These are phyloP conservation scores for Euclidia mi DNA, from an alignment of 2,888 invertebrate genomes.

Conservation along the genomic window DNA sequence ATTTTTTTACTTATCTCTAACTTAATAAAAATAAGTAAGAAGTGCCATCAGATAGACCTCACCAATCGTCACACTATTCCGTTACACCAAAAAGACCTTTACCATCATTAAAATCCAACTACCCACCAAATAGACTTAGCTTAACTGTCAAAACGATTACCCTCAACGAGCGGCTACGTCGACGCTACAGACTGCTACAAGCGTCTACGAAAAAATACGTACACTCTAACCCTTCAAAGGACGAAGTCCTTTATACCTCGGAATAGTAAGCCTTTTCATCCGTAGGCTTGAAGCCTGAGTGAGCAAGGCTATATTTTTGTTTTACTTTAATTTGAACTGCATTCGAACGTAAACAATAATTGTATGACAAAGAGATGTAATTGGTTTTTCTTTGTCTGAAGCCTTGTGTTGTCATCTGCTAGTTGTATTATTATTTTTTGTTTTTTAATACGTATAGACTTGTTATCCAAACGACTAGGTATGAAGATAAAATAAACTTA, in stretches of 20 bases:
- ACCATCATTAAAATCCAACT: no score
- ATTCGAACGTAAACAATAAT: neutral
- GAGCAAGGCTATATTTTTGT: neutral
- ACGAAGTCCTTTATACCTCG: slow-evolving; percentile 2
- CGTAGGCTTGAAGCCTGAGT: neutral
- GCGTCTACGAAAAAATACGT: slow-evolving; percentile 1
- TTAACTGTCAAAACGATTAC: neutral
- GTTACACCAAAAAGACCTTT: no score
- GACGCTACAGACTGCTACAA: neutral
- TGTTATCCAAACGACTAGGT: no score
- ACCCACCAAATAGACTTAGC: neutral
- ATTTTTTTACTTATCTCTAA: no score
- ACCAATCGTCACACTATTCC: no score
- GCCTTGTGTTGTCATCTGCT: neutral
- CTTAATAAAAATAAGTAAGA: no score
- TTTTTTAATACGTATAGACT: neutral
- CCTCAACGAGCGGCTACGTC: no score
- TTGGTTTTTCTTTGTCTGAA: neutral
- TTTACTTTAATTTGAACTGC: neutral
- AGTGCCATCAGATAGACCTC: no score
- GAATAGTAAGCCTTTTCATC: slow-evolving; percentile 11
- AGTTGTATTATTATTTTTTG: neutral
- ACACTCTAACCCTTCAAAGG: neutral
- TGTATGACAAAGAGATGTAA: slow-evolving; percentile 1
- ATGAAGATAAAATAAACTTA: no score